Conservation (phyloP, 2,113 vertebrate genomes). For the Alosa alosa region DNA sequence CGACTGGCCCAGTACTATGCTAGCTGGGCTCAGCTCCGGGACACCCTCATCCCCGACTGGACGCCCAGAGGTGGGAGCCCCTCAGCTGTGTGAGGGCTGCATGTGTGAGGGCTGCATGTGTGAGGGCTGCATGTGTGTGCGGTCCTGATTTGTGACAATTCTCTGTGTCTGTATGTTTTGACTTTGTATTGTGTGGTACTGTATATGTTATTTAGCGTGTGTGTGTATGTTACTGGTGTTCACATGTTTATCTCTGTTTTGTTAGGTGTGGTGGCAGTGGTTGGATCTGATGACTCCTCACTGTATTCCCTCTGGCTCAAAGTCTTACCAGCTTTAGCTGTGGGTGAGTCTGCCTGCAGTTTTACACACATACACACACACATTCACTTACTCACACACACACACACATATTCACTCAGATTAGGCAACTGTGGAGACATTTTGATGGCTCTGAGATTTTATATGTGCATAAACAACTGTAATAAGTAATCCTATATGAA, state of each 20-base stretch:
- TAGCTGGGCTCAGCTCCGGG: conserved; percentile 73
- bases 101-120: neutral
- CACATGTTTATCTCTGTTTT: neutral
- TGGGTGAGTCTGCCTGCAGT: conserved; percentile 61
- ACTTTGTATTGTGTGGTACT: neutral
- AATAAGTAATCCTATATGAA: neutral
- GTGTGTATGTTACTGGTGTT: neutral
- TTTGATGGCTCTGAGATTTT: neutral
- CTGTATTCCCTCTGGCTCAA: conserved; percentile 66
- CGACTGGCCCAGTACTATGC: conserved; percentile 70
- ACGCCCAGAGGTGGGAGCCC: conserved; percentile 57
- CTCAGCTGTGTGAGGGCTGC: neutral
- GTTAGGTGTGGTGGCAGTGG: conserved; percentile 68
- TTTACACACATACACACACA: conserved; percentile 27
- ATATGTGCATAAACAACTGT: neutral
- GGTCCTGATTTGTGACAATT: too few species aligned
- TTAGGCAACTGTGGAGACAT: neutral
- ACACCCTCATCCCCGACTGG: conserved; percentile 63
- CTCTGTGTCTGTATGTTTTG: neutral
- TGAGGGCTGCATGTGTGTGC: neutral
- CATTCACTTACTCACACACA: neutral
- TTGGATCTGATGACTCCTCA: conserved; percentile 65
- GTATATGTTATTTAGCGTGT: too few species aligned
- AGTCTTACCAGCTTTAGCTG: conserved; percentile 68
- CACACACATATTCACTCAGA: neutral